Base-by-base conservation (phyloP, 2,113 vertebrate species). In the Hymenochirus boettgeri region DNA sequence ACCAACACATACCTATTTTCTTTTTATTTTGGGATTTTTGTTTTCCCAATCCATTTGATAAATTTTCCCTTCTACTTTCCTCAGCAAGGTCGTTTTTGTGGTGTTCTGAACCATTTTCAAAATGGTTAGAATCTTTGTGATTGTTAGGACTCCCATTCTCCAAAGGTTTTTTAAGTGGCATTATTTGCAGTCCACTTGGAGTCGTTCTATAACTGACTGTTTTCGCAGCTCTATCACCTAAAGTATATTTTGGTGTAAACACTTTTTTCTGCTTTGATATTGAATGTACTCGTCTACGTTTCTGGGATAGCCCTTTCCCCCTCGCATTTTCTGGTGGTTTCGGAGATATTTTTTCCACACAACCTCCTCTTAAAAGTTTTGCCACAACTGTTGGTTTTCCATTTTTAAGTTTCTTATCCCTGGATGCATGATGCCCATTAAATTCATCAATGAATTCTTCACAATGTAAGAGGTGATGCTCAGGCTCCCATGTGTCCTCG, bases 401-500 rank as follows among this genome's bases (percentile, higher is more conserved):
- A 3, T 86, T 76, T 64, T 92, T 91, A 2, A 86, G 62, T 25
- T 82, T 79, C 72, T 91, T 93, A 71, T 96, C 92, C 15, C 86
- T 83, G 56, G 85, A 75, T 56, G 90, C 42, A 0, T 82, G 90
- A 11, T 93, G 87, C 80, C 89, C 92, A 33, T 99, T 95, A 83
- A 98, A 99, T 77, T 95, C 93, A 13, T 97, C 91, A 3, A 98
- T 98, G 71, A 98, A 99, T 75, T 99, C 95, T 80, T 97, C 94
- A 50, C 96, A 99, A 81, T 97, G 95, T 59, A 96, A 81, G 4
- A 99, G 84, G 62, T 99, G 95, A 55, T 98, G 86, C 64, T 96
- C 94, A 0, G 96, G 96, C 78, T 99, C 96, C 95, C 96, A 99
- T 0, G 96, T 98, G 79, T 98, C 95, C 75, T 97, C 95, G 0